Evolutionary conservation across 2,888 invertebrate genomes (phyloP), one percentile per base, ranked within the genome.

Genomic region (Eristalis arbustorum): DNA sequence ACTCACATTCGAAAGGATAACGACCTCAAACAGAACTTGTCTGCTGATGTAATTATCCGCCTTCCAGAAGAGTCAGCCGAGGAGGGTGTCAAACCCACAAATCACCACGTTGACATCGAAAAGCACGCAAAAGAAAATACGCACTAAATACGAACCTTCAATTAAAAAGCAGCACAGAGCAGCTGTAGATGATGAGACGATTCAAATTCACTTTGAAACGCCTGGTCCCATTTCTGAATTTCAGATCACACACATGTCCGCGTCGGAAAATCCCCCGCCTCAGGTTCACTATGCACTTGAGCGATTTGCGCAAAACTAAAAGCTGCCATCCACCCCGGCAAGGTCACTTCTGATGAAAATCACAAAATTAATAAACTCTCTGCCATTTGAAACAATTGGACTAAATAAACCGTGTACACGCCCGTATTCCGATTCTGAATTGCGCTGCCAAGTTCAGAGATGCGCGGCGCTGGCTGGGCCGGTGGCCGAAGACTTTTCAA

Each of bases 341-440:
- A 77, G 77, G 77, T 69, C 77, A 31, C 57, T 40, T 40, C 40
- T 31, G 42, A n/a, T 34, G 42, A 22, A 68, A 34, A 34, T 22
- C 31, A 66, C 59, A 59, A 37, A 69, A 67, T 59, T n/a, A 66
- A 63, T 28, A 69, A 64, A 56, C 63, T 37, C 31, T 62, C 23
- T 10, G 13, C 56, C 63, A 64, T 64, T 71, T 71, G 18, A 77
- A 64, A 71, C 77, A 71, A 77, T 77, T 71, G 77, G 71, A 77
- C 40, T 22, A 63, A n/a, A 76, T 63, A 37, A 31, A 61, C 75
- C 49, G 61, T n/a, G 42, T n/a, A 49, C 18, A 8, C 18, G 6
- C 8, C 31, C 31, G 31, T 31, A 37, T 37, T 37, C 49, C 49
- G 49, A 49, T 8, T 49, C 8, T 49, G 49, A 49, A 72, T 59